Evolutionary conservation across 2,888 invertebrate species (phyloP).

Genomic region (Hydrotaea diabolus): DNA sequence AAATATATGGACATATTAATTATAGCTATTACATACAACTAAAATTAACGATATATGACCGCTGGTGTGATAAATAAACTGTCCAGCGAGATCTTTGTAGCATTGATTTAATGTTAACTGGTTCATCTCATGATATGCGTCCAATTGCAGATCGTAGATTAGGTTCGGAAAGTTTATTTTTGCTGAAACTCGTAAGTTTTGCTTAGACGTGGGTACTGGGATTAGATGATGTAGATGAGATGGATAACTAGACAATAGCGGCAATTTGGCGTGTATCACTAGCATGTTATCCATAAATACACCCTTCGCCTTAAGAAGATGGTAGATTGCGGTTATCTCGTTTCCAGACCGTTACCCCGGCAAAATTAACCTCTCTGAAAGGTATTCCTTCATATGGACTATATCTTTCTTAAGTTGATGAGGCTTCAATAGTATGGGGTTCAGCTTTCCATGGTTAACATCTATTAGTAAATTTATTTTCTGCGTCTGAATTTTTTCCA

Average conservation of each 20-base stretch:
- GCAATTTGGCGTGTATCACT: not conserved
- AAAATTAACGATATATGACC: too few species aligned
- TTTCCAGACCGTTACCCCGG: not conserved
- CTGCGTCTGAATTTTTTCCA: not conserved
- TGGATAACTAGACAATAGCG: not conserved
- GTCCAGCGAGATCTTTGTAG: not conserved
- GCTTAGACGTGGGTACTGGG: not conserved
- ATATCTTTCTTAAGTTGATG: not conserved
- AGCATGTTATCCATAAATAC: not conserved
- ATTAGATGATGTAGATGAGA: not conserved
- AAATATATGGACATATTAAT: too few species aligned
- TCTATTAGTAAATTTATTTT: not conserved
- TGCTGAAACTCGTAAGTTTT: not conserved
- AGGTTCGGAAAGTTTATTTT: not conserved
- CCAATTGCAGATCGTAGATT: not conserved
- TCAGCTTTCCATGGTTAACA: conserved; percentile 4
- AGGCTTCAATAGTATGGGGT: not conserved
- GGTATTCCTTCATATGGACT: not conserved
- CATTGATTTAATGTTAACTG: not conserved
- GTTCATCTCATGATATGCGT: not conserved
- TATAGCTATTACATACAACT: too few species aligned
- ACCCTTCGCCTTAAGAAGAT: not conserved
- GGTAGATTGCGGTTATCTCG: not conserved
- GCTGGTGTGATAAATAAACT: not conserved
- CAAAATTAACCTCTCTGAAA: not conserved